Evolutionary conservation across 2,888 invertebrate genomes (phyloP).

Genomic region (Cosmia trapezina): DNA sequence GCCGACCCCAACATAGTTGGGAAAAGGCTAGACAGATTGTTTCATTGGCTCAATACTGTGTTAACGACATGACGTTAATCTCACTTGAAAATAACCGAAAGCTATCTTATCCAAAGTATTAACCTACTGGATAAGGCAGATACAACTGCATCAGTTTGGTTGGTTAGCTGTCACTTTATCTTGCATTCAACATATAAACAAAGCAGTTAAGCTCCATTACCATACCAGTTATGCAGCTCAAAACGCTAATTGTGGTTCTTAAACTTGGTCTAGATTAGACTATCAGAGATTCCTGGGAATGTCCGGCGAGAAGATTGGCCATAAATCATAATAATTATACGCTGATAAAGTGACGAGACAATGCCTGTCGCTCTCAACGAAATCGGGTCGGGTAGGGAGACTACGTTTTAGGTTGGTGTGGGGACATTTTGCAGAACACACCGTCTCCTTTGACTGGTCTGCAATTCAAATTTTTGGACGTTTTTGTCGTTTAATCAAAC

Average conservation of each 20-base stretch:
- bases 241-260: slow-evolving; percentile 24
- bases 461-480: not conserved
- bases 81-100: not conserved
- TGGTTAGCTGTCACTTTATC: not conserved
- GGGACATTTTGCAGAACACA: slow-evolving; percentile 8
- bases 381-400: slow-evolving; percentile 49
- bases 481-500: not conserved
- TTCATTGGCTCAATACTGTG: not conserved
- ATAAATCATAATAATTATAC: slow-evolving; percentile 60
- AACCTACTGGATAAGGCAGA: not conserved
- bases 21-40: no score
- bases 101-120: not conserved
- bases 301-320: slow-evolving; percentile 27
- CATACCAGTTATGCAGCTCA: slow-evolving; percentile 2
- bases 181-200: not conserved
- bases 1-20: no score
- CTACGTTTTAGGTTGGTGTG: not conserved
- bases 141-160: no score
- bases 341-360: slow-evolving; percentile 55
- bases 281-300: slow-evolving; percentile 41
- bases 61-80: not conserved
- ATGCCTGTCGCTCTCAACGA: slow-evolving; percentile 31
- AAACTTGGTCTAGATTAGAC: slow-evolving; percentile 8
- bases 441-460: not conserved
- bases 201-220: not conserved